A percentile compares a stretch with the other conserved stretches of the same genome.
Evolutionary conservation across 2,888 invertebrate genomes (phyloP).

Genomic region (Leptopilina drosophilae): DNA sequence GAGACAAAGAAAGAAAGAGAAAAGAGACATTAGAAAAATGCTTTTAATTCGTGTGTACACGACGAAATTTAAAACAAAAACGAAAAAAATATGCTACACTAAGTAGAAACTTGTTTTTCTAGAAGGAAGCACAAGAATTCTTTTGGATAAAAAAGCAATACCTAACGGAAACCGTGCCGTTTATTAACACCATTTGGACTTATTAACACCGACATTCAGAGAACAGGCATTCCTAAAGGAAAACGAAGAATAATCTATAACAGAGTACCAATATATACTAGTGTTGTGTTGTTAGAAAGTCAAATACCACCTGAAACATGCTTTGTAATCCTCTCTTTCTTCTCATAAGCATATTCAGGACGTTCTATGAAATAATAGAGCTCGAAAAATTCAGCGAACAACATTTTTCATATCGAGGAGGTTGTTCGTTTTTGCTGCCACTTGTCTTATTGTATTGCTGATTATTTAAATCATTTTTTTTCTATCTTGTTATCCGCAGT

Average conservation of each 20-base stretch:
- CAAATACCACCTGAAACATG: conserved; percentile 25
- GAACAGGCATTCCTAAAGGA: conserved; percentile 22
- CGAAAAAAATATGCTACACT: background rate
- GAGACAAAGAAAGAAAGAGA: too few relatives aligned
- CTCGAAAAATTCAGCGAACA: too few relatives aligned
- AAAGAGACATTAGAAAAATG: too few relatives aligned
- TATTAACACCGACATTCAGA: conserved; percentile 33
- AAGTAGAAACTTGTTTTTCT: conserved; percentile 18
- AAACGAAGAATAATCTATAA: conserved; percentile 29
- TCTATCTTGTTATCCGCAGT: too few relatives aligned
- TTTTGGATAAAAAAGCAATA: conserved; percentile 20
- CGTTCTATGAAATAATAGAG: background rate
- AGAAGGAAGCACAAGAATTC: conserved; percentile 22
- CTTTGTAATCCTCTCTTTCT: conserved; percentile 18
- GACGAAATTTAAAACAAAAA: background rate
- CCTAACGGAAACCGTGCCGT: conserved; percentile 36
- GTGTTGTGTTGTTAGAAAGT: conserved; percentile 10
- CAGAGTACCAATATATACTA: background rate
- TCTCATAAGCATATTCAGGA: conserved; percentile 2
- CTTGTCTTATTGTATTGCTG: too few relatives aligned
- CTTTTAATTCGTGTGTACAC: background rate
- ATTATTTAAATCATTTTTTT: too few relatives aligned
- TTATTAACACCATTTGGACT: conserved; percentile 38
- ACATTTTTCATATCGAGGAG: too few relatives aligned
- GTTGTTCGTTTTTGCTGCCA: too few relatives aligned